phyloP scores from a whole-genome alignment of 2,888 invertebrate species.

The Teleiodes luculella region DNA sequence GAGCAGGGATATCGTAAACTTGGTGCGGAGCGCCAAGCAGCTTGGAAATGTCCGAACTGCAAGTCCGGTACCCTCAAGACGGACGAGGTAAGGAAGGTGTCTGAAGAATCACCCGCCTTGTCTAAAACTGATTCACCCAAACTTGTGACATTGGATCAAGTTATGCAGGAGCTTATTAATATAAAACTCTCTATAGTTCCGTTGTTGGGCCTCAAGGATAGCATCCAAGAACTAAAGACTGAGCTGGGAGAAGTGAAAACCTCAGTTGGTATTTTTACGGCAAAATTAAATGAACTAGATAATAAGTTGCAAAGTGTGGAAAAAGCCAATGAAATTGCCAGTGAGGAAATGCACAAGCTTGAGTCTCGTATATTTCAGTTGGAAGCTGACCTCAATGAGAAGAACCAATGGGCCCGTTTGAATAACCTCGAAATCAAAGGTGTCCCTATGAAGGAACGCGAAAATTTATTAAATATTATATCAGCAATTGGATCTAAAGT shows the following conservation, averaged over 20 bases:
- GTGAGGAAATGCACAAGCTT: no score
- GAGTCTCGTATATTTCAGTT: background rate
- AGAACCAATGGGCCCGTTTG: background rate
- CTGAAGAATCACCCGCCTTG: background rate
- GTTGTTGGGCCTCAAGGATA: background rate
- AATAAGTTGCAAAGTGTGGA: background rate
- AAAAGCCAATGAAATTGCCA: background rate
- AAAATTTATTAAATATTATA: constrained; percentile 2
- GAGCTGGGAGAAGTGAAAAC: background rate
- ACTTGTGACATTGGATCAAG: background rate
- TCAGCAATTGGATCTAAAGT: background rate
- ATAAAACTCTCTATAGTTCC: background rate
- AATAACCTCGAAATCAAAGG: no score
- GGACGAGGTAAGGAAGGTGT: background rate
- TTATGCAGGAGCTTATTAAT: background rate
- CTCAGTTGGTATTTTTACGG: background rate
- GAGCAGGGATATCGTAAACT: constrained; percentile 2
- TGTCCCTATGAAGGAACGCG: constrained; percentile 1
- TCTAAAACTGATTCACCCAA: background rate
- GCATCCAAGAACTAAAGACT: background rate
- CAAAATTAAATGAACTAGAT: background rate
- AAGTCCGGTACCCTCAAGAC: no score
- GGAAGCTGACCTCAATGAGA: background rate
- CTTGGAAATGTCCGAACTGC: constrained; percentile 1
- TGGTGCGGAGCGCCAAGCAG: background rate